These are phyloP conservation scores for Scolopax mira DNA, from an alignment of 2,113 vertebrate species.

Conservation along the genomic window DNA sequence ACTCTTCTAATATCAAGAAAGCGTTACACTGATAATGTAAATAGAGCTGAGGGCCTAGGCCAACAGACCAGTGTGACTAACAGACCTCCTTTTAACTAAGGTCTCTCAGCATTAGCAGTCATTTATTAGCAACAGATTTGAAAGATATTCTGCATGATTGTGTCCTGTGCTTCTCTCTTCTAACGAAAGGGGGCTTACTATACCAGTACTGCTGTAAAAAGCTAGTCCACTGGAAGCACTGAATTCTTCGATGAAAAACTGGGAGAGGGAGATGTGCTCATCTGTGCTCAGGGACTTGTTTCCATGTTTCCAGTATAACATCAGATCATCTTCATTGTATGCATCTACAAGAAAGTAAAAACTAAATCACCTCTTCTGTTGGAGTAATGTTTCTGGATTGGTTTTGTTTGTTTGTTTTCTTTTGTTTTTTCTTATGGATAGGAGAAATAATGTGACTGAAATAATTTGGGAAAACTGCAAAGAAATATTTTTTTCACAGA, in stretches of 20 bases:
- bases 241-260: conserved; percentile 92
- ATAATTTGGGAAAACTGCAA: not conserved
- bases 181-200: not conserved
- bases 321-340: conserved; percentile 91
- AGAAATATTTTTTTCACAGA: not conserved
- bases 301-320: conserved; percentile 92
- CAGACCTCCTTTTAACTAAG: not conserved
- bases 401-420: not conserved
- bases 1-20: not conserved
- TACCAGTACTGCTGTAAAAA: conserved; percentile 94
- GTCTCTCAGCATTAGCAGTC: not conserved
- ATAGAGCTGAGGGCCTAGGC: not conserved
- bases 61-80: not conserved
- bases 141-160: not conserved
- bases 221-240: conserved; percentile 88
- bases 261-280: conserved; percentile 88
- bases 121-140: not conserved
- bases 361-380: not conserved
- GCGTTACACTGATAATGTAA: not conserved
- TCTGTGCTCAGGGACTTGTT: conserved; percentile 87
- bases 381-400: not conserved
- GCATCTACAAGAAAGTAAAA: conserved; percentile 79
- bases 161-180: not conserved
- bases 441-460: not conserved
- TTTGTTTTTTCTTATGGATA: not conserved